These are phyloP conservation scores for Meloe dianella DNA, from an alignment of 2,888 invertebrate species.

Conservation along the genomic window DNA sequence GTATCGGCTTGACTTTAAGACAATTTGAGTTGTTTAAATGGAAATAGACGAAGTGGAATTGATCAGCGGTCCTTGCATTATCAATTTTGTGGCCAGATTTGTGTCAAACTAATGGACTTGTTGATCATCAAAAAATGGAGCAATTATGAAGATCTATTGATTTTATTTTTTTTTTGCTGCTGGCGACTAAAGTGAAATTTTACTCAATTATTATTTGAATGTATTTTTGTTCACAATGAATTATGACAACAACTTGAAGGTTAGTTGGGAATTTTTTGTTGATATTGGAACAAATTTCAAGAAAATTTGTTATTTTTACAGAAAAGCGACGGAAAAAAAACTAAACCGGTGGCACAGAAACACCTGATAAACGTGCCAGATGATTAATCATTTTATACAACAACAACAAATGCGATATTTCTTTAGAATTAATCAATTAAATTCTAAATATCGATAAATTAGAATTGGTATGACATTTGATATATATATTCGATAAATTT, in stretches of 20 bases:
- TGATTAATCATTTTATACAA: neutral
- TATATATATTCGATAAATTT: slow-evolving; percentile 2
- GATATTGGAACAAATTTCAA: slow-evolving; percentile 2
- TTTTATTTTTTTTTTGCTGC: neutral
- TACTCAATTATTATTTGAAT: neutral
- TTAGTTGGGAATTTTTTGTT: neutral
- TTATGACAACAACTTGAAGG: neutral
- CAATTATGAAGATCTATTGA: neutral
- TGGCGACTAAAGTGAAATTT: neutral
- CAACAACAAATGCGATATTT: neutral
- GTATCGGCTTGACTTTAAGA: neutral
- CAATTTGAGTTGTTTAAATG: neutral
- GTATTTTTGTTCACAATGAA: neutral
- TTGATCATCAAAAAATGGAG: neutral
- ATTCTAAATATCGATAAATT: slow-evolving; percentile 3
- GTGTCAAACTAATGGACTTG: too few relatives aligned
- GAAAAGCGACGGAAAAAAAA: neutral
- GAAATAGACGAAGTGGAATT: neutral
- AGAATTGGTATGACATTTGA: neutral
- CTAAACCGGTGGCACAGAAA: neutral
- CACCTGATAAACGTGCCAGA: slow-evolving; percentile 5
- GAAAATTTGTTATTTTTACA: slow-evolving; percentile 2
- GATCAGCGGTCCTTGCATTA: too few relatives aligned
- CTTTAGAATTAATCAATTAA: slow-evolving; percentile 1
- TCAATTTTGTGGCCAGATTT: too few relatives aligned